Evolutionary conservation across 1,140 invertebrate species (phyloP).

Genomic region (Drosophila erecta): DNA sequence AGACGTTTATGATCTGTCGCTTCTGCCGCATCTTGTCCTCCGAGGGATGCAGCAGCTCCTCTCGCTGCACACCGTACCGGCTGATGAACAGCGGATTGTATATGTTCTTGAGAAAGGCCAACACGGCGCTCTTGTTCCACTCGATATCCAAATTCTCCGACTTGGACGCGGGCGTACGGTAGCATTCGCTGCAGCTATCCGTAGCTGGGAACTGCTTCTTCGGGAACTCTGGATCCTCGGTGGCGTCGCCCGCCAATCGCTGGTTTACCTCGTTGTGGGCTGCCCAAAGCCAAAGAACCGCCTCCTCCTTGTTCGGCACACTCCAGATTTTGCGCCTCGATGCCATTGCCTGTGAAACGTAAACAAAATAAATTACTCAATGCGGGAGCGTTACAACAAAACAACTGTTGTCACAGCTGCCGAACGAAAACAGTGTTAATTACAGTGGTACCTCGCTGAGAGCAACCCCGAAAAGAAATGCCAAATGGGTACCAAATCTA

Average conservation of each 20-base stretch:
- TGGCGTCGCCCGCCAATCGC: conserved; percentile 92
- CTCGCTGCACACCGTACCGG: conserved; percentile 80
- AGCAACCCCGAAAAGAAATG: neutral
- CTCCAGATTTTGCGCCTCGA: conserved; percentile 88
- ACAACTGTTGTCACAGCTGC: conserved; percentile 53
- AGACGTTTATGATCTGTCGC: conserved; percentile 85
- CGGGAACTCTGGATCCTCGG: conserved; percentile 95
- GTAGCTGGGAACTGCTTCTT: conserved; percentile 95
- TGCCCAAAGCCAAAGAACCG: conserved; percentile 97
- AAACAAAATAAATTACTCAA: conserved; percentile 37
- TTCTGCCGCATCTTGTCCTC: conserved; percentile 74
- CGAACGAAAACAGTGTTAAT: conserved; percentile 4
- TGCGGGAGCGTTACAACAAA: conserved; percentile 2
- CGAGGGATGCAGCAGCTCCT: conserved; percentile 56
- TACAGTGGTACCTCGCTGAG: neutral
- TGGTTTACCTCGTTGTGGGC: conserved; percentile 97
- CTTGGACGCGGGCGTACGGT: conserved; percentile 59
- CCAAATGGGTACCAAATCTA: too few relatives aligned
- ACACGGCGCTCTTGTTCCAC: conserved; percentile 90
- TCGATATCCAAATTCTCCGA: conserved; percentile 82
- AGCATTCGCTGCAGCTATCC: conserved; percentile 90
- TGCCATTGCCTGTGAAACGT: conserved; percentile 87
- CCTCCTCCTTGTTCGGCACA: conserved; percentile 89
- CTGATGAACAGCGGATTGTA: conserved; percentile 88
- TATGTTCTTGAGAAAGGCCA: conserved; percentile 90